Evolutionary conservation across 2,888 invertebrate species (phyloP).

Genomic region (Amphiduros pacificus): DNA sequence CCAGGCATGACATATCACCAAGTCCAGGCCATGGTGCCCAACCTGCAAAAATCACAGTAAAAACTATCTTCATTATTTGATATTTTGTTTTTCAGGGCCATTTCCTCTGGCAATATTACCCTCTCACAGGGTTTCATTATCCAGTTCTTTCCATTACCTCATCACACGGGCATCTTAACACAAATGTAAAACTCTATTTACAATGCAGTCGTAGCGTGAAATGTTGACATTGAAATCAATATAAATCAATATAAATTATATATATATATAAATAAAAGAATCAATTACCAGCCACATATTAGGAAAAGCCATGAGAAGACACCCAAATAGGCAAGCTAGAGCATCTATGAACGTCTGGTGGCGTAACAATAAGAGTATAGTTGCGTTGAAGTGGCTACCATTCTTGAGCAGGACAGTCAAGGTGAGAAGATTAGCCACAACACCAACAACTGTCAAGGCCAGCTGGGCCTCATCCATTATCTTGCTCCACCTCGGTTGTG

Average conservation of each 20-base stretch:
- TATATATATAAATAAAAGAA: no score
- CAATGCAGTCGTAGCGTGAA: no score
- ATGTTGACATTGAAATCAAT: no score
- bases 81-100: no score
- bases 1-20: conserved; percentile 28
- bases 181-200: no score
- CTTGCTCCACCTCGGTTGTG: background rate
- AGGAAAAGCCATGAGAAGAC: background rate
- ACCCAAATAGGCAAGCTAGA: background rate
- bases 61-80: no score
- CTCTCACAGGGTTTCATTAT: no score
- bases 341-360: background rate
- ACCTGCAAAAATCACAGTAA: conserved; percentile 26
- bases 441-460: background rate
- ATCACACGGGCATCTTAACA: no score
- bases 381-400: background rate
- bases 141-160: no score
- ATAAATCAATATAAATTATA: no score
- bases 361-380: background rate
- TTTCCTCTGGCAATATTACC: no score
- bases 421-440: background rate
- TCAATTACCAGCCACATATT: no score
- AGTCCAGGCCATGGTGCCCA: conserved; percentile 22
- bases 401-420: background rate
- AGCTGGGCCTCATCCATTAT: background rate